Conservation (phyloP, 1,140 invertebrate genomes). For the Rhagoletis zephyria region DNA sequence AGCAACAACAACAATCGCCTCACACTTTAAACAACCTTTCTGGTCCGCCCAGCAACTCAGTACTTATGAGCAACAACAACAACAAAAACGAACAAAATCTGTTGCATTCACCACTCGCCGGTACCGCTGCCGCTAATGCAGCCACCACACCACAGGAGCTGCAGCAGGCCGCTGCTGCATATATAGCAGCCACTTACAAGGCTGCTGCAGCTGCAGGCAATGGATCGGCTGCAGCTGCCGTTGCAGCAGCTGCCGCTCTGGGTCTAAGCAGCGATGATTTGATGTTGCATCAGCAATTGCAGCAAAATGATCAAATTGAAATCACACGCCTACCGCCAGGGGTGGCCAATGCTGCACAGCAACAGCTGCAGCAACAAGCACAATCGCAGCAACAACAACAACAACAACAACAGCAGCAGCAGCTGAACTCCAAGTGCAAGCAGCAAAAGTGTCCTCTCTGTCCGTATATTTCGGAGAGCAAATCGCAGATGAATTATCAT, state of each 20-base stretch:
- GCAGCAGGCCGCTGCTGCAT: constrained; percentile 64
- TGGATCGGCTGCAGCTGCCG: constrained; percentile 38
- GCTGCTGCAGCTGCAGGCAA: constrained; percentile 56
- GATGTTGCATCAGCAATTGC: constrained; percentile 63
- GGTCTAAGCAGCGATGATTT: constrained; percentile 60
- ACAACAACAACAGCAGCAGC: constrained; percentile 51
- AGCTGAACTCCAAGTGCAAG: constrained; percentile 66
- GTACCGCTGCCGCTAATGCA: constrained; percentile 65
- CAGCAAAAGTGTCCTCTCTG: constrained; percentile 82
- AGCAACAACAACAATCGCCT: constrained; percentile 55
- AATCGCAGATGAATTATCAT: constrained; percentile 88
- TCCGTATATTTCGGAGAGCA: constrained; percentile 87
- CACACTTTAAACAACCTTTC: constrained; percentile 20
- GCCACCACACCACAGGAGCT: constrained; percentile 68
- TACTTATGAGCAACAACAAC: constrained; percentile 59
- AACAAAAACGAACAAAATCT: constrained; percentile 61
- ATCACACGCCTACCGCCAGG: constrained; percentile 64
- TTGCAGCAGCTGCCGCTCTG: constrained; percentile 57
- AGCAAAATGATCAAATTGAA: constrained; percentile 71
- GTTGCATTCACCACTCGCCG: constrained; percentile 66
- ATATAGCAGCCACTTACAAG: constrained; percentile 51
- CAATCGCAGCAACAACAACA: constrained; percentile 49
- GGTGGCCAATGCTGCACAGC: constrained; percentile 24
- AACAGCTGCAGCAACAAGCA: not conserved
- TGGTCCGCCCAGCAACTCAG: constrained; percentile 28